Conservation (phyloP, 92 coral and sea anemone species). For the Porites cylindrica region DNA sequence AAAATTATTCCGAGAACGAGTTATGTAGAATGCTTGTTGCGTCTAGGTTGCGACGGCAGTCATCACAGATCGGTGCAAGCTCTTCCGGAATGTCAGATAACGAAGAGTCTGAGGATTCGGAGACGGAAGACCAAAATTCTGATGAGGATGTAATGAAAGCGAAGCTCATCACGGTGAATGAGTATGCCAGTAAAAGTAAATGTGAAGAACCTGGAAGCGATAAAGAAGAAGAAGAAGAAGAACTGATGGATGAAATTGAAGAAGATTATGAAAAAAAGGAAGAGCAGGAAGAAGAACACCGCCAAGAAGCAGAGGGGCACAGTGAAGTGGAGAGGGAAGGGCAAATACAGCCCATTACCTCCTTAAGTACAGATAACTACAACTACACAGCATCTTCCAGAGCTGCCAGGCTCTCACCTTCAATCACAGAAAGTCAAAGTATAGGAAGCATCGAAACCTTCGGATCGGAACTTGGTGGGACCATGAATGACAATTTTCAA, state of each 20-base stretch:
- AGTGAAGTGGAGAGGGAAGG: constrained; percentile 7
- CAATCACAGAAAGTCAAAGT: background rate
- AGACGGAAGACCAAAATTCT: background rate
- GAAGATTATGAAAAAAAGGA: background rate
- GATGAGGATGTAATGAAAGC: background rate
- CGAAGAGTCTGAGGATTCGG: constrained; percentile 2
- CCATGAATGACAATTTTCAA: background rate
- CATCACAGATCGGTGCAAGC: constrained; percentile 2
- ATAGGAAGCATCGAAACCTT: background rate
- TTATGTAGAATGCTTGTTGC: constrained; percentile 57
- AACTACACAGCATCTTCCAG: background rate
- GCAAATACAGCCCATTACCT: background rate
- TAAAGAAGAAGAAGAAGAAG: background rate
- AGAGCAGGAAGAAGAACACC: background rate
- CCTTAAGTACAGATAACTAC: too few species aligned
- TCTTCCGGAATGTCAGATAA: background rate
- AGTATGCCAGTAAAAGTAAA: background rate
- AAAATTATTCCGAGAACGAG: constrained; percentile 65
- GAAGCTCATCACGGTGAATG: background rate
- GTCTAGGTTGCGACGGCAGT: constrained; percentile 17
- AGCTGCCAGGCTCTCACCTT: background rate
- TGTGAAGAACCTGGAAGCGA: background rate
- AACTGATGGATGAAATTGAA: background rate
- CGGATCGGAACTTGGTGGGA: background rate
- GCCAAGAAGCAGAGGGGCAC: background rate